Evolutionary conservation across 92 coral and sea anemone species (phyloP).

Genomic region (Micromussa lordhowensis): DNA sequence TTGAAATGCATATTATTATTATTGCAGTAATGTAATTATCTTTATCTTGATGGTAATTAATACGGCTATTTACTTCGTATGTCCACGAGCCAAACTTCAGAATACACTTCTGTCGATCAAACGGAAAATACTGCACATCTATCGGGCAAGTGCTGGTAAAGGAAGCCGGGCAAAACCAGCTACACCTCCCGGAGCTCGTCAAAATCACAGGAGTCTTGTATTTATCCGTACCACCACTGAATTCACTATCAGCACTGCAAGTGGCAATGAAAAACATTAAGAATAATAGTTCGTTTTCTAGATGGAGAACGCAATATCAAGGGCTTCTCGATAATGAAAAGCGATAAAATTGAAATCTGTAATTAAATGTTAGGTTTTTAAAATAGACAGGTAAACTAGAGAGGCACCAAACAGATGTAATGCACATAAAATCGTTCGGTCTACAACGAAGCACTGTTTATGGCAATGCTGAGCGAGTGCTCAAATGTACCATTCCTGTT

Average conservation of each 20-base stretch:
- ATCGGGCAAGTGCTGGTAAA: slow-evolving; percentile 95
- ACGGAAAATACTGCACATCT: slow-evolving; percentile 93
- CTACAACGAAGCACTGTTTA: no score
- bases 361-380: no score
- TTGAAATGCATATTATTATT: neutral
- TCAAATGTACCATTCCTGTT: neutral
- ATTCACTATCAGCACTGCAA: slow-evolving; percentile 86
- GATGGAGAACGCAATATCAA: no score
- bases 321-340: no score
- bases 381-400: no score
- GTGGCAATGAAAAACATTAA: neutral
- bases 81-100: slow-evolving; percentile 99
- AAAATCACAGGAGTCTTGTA: slow-evolving; percentile 95
- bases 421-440: no score
- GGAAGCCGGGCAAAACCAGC: slow-evolving; percentile 92
- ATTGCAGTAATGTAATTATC: neutral
- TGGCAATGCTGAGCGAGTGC: neutral
- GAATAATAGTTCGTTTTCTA: neutral
- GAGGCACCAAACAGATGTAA: no score
- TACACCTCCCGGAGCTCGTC: slow-evolving; percentile 73
- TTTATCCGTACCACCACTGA: slow-evolving; percentile 95
- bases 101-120: slow-evolving; percentile 85
- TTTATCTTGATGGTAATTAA: neutral
- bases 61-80: slow-evolving; percentile 62
- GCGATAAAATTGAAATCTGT: no score